Evolutionary conservation across 2,888 invertebrate species (phyloP), one percentile per base, ranked within the genome.

Genomic region (Eudiplozoon nipponicum): DNA sequence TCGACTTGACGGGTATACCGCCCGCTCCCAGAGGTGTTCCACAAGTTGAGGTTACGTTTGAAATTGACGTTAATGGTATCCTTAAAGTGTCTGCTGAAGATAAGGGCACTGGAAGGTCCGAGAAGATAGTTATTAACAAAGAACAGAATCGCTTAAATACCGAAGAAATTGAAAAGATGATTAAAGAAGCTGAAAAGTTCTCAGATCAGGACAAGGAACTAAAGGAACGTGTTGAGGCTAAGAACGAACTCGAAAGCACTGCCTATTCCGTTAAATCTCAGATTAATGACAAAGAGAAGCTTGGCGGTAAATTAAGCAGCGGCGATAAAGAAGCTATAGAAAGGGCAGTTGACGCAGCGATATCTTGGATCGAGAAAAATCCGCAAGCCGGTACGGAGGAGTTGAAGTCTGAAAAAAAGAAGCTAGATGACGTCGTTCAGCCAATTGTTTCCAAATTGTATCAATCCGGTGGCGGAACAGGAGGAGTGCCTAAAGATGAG

Each of bases 101-200:
- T 60, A 94, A 94, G 63, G 90, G 90, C 45, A 90, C 94, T 34
- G 90, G 90, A 43, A 86, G 84, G 65, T 71, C 81, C 52, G 84
- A 94, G 56, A 81, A 90, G 65, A 90, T 94, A 54, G 80, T 81
- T 45, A 94, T 94, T 57, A 86, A 86, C 49, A 90, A 94, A 54
- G 90, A 94, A 54, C 81, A 86, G 60, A 86, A 86, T 62, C 67
- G 86, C 47, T 61, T 94, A 45, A 80, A 81, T 11, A 84, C 86
- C 3, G 90, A 94, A 49, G 90, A 94, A 53, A 94, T 94, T 49
- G 86, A 94, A 55, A 68, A 81, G 45, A 94, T 94, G 90, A 84
- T 94, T 60, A 76, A 76, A 45, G 90, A 94, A 55, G 86, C 90
- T 1, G 94, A 94, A 63, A 78, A 76, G 60, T 94, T 86, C 62